Evolutionary conservation across 2,797 vertebrate genomes (phyloP).

Genomic region (Mormyrus proboscirostris): DNA sequence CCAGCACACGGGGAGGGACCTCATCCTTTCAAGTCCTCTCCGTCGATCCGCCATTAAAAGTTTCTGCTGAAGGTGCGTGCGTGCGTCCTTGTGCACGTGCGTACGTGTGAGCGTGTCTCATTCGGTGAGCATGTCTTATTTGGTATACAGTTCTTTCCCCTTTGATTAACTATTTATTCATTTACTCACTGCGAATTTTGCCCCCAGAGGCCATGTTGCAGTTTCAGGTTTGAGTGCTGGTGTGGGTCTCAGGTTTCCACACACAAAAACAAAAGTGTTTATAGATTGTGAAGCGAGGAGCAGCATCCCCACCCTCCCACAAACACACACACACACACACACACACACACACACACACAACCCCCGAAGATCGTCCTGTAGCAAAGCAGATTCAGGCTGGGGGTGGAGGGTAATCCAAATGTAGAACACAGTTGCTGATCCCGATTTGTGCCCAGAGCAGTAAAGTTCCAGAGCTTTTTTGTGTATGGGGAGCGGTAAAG

Average conservation of each 20-base stretch:
- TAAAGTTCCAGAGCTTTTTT: not conserved
- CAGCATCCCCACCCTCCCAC: not conserved
- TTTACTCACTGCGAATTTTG: not conserved
- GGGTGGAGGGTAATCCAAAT: not conserved
- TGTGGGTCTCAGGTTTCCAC: not conserved
- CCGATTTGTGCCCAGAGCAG: not conserved
- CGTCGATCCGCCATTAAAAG: conserved; percentile 71
- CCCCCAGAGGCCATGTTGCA: not conserved
- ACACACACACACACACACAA: not conserved
- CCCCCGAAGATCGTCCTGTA: not conserved
- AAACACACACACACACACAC: not conserved
- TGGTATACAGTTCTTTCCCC: not conserved
- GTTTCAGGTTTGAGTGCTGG: not conserved
- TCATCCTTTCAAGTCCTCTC: conserved; percentile 68
- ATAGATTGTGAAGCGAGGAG: not conserved
- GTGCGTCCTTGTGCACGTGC: not conserved
- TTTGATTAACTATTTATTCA: conserved; percentile 12
- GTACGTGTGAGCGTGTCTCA: not conserved
- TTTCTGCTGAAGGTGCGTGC: conserved; percentile 32
- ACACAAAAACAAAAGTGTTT: not conserved
- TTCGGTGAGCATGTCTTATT: not conserved
- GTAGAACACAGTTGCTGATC: not conserved
- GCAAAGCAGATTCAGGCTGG: not conserved
- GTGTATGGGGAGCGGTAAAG: not conserved
- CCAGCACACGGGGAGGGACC: conserved; percentile 57